These are phyloP conservation scores for Cataglyphis hispanica DNA, from an alignment of 1,140 invertebrate genomes.

Conservation along the genomic window DNA sequence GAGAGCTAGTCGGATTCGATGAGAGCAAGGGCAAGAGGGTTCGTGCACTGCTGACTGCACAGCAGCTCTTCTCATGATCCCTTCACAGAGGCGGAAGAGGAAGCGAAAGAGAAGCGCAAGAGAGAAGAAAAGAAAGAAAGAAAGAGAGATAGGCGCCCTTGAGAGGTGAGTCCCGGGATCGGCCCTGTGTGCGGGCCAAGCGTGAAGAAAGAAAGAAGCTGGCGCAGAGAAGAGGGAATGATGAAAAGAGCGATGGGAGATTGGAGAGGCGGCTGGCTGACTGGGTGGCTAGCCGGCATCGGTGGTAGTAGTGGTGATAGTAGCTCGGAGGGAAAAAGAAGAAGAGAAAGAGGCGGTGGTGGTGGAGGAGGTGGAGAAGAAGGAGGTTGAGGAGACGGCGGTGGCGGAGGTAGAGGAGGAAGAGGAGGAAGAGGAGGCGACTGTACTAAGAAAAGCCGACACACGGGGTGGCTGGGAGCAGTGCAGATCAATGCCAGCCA, in stretches of 20 bases:
- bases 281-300: conserved; percentile 59
- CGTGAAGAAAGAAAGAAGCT: conserved; percentile 81
- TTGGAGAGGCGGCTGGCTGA: conserved; percentile 70
- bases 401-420: conserved; percentile 43
- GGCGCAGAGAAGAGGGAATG: conserved; percentile 75
- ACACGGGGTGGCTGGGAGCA: conserved; percentile 77
- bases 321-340: conserved; percentile 70
- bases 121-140: conserved; percentile 20
- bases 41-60: conserved; percentile 57
- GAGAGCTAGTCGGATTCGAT: conserved; percentile 47
- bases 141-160: conserved; percentile 68
- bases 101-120: conserved; percentile 31
- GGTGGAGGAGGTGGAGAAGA: conserved; percentile 55
- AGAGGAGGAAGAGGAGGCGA: conserved; percentile 72
- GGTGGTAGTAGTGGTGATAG: conserved; percentile 71
- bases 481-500: conserved; percentile 81
- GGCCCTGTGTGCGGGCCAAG: conserved; percentile 73
- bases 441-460: conserved; percentile 80
- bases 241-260: conserved; percentile 79
- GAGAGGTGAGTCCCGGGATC: conserved; percentile 73
- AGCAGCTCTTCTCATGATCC: conserved; percentile 63
- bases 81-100: conserved; percentile 52
- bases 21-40: conserved; percentile 62
- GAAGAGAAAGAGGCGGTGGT: conserved; percentile 72
- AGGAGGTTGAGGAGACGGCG: conserved; percentile 65